These are phyloP conservation scores for Myotis brandtii DNA, from an alignment of 2,113 vertebrate species.

Conservation along the genomic window DNA sequence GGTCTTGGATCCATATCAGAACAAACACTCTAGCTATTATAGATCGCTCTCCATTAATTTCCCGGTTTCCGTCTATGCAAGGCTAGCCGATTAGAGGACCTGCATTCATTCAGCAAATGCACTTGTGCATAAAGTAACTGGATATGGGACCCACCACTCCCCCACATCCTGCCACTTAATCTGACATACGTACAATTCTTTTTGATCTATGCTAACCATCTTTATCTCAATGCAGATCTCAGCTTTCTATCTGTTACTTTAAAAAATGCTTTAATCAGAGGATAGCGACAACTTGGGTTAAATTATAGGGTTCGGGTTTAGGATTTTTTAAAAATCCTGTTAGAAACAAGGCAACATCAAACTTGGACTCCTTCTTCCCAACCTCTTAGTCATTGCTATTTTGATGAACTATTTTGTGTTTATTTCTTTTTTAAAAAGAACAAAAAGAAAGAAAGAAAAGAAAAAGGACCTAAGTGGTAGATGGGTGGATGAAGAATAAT, in stretches of 20 bases:
- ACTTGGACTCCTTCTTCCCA: slow-evolving; percentile 70
- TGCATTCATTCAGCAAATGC: slow-evolving; percentile 71
- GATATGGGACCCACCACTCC: slow-evolving; percentile 70
- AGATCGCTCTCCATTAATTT: slow-evolving; percentile 77
- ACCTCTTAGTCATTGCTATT: slow-evolving; percentile 70
- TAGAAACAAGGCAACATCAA: slow-evolving; percentile 72
- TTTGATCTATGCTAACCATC: slow-evolving; percentile 83
- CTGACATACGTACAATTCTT: slow-evolving; percentile 75
- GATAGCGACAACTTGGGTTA: slow-evolving; percentile 74
- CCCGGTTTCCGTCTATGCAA: slow-evolving; percentile 51
- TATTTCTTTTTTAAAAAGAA: slow-evolving; percentile 58
- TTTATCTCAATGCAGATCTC: slow-evolving; percentile 85
- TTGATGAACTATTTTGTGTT: slow-evolving; percentile 80
- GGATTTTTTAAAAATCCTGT: background rate
- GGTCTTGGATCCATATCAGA: slow-evolving; percentile 70
- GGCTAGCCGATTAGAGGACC: slow-evolving; percentile 45
- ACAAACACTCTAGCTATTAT: slow-evolving; percentile 67
- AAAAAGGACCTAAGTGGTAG: slow-evolving; percentile 14
- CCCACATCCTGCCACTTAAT: slow-evolving; percentile 85
- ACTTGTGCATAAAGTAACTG: slow-evolving; percentile 74
- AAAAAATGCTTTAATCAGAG: slow-evolving; percentile 86
- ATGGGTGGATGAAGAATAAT: slow-evolving; percentile 64
- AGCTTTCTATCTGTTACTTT: slow-evolving; percentile 79
- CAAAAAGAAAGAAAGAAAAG: slow-evolving; percentile 27
- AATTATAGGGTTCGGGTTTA: slow-evolving; percentile 80